Evolutionary conservation across 2,113 vertebrate genomes (phyloP).

Genomic region (Lepidothrix coronata): DNA sequence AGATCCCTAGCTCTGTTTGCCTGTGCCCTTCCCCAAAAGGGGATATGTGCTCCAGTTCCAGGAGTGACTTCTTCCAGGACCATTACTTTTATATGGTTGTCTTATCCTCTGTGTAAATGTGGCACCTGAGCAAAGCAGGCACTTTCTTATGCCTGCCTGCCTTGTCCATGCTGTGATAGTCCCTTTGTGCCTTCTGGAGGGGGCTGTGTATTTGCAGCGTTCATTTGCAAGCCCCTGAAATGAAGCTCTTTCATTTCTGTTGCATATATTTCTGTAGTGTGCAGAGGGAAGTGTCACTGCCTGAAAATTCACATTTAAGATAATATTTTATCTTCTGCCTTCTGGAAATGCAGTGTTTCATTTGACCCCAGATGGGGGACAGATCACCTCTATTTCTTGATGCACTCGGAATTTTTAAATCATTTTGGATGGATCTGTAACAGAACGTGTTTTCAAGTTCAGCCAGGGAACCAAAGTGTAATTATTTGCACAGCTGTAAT

Average conservation of each 20-base stretch:
- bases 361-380: not conserved
- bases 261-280: rapidly evolving
- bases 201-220: not conserved
- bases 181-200: not conserved
- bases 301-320: not conserved
- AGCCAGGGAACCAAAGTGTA: not conserved
- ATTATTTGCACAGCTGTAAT: slow-evolving; percentile 46
- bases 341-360: not conserved
- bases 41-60: not conserved
- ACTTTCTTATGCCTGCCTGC: not conserved
- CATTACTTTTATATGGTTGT: not conserved
- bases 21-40: not conserved
- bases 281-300: rapidly evolving
- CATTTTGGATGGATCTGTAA: not conserved
- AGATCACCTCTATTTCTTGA: not conserved
- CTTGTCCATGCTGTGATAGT: not conserved
- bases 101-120: not conserved
- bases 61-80: not conserved
- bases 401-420: not conserved
- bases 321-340: not conserved
- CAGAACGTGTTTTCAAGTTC: not conserved
- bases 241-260: not conserved
- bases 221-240: not conserved
- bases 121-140: not conserved
- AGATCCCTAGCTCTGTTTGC: not conserved